Evolutionary conservation across 2,113 vertebrate genomes (phyloP), one percentile per base, ranked within the genome.

Genomic region (Salvelinus namaycush): DNA sequence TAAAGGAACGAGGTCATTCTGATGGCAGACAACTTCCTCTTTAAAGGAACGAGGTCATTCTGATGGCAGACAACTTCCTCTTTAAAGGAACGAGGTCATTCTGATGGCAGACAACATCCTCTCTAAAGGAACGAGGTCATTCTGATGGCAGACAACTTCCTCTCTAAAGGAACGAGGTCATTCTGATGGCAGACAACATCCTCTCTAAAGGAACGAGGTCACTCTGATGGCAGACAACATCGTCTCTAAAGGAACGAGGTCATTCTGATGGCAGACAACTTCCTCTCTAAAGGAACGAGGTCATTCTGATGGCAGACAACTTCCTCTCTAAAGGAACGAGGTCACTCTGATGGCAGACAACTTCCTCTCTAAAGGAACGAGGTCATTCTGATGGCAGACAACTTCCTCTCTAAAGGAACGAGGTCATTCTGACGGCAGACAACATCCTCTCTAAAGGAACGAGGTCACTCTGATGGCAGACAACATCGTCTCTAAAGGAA

Each of bases 41-140:
- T 0, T 39, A 9, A 39, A 44, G 2, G 39, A 44, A 44, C 0
- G 8, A 39, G 39, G 39, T 8, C 39, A 9, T 8, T 44, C 1
- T 44, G 7, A 44, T 9, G 39, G 39, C 39, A 44, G 39, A 1
- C 39, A 80, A 20, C 71, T 70, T 76, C 79, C 77, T 44, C 39
- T 44, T 0, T 39, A 9, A 39, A 44, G 2, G 39, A 44, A 44
- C 0, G 8, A 39, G 39, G 39, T 8, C 39, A 9, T 8, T 44
- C 1, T 44, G 7, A 44, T 9, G 39, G 39, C 39, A 44, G 39
- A 1, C 39, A 80, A 20, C 71, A 69, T 76, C 79, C 77, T 91
- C 86, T 92, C 91, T 92, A 91, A 89, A 91, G 83, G 86, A 93
- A 90, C 84, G 90, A 91, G 89, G 88, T 79, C 85, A 83, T 81